Evolutionary conservation across 1,140 invertebrate genomes (phyloP).

Genomic region (Leptonema lineaticorne): DNA sequence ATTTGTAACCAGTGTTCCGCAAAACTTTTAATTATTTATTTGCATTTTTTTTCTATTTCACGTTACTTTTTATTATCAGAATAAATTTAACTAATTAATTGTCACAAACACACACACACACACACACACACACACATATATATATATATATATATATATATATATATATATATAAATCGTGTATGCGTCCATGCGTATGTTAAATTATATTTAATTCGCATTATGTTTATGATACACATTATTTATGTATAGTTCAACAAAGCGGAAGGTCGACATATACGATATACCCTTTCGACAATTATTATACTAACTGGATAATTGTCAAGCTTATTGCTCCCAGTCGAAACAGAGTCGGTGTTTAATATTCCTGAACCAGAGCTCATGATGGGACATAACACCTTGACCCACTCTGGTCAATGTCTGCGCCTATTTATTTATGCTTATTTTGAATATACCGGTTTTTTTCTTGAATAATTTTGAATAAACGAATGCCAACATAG

Average conservation of each 20-base stretch:
- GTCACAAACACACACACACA: no score
- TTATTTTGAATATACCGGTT: background rate
- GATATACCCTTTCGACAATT: background rate
- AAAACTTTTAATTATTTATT: no score
- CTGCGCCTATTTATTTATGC: background rate
- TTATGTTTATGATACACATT: no score
- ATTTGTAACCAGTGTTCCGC: no score
- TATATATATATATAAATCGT: no score
- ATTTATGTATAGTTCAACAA: background rate
- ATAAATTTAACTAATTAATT: no score
- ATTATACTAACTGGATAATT: conserved; percentile 1
- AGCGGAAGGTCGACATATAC: background rate
- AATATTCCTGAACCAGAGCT: background rate
- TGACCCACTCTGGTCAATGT: conserved; percentile 8
- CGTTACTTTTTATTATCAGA: no score
- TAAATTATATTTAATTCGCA: no score
- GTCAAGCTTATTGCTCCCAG: background rate
- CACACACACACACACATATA: no score
- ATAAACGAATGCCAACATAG: background rate
- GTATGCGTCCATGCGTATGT: no score
- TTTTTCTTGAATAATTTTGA: background rate
- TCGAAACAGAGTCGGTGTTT: background rate
- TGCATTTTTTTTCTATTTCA: no score
- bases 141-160: no score
- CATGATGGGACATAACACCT: background rate